phyloP scores from a whole-genome alignment of 1,140 invertebrate species.

The Drosophila busckii region DNA sequence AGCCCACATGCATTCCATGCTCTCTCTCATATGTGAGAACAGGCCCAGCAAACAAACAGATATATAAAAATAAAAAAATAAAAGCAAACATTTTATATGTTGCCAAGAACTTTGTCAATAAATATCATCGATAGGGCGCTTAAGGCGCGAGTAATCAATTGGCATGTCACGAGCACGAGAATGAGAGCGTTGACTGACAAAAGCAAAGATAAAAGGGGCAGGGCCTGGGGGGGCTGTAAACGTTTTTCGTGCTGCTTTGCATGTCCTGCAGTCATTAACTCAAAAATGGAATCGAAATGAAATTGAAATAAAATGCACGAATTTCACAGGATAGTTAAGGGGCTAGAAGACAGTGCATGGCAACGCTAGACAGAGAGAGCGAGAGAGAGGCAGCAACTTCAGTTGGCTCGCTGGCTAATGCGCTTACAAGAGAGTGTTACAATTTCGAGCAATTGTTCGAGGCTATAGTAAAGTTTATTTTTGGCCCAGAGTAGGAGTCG shows the following conservation, averaged over 20 bases:
- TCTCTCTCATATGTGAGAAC: no score
- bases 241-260: conserved; percentile 44
- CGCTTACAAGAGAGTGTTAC: conserved; percentile 57
- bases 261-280: conserved; percentile 68
- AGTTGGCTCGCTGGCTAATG: no score
- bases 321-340: conserved; percentile 38
- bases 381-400: conserved; percentile 19
- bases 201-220: conserved; percentile 13
- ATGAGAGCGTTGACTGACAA: conserved; percentile 10
- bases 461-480: no score
- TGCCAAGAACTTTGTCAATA: conserved; percentile 62
- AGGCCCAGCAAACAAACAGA: no score
- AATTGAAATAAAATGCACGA: conserved; percentile 71
- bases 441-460: conserved; percentile 46
- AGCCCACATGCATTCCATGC: no score
- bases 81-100: conserved; percentile 39
- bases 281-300: conserved; percentile 65
- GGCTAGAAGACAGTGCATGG: background rate
- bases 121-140: conserved; percentile 49
- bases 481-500: no score
- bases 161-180: conserved; percentile 1
- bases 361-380: conserved; percentile 1
- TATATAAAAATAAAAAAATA: conserved; percentile 18
- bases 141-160: conserved; percentile 36
- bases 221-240: background rate